Evolutionary conservation across 2,113 vertebrate genomes (phyloP).

Genomic region (Indicator indicator): DNA sequence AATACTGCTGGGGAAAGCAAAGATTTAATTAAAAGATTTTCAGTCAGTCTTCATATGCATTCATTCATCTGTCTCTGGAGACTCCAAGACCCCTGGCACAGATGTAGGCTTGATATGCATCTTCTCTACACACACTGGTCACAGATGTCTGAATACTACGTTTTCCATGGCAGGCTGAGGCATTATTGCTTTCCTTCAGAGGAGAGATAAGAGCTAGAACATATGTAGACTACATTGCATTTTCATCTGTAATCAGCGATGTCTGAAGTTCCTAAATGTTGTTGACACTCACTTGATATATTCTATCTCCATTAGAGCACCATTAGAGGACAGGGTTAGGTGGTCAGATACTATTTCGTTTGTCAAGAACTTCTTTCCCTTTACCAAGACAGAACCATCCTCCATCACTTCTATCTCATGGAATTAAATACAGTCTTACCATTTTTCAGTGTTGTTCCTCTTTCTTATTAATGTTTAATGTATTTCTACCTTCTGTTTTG

Average conservation of each 20-base stretch:
- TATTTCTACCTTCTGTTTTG: constrained; percentile 12
- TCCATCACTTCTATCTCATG: not conserved
- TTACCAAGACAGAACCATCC: not conserved
- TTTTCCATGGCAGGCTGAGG: constrained; percentile 24
- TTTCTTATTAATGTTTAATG: constrained; percentile 56
- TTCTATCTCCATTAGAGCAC: not conserved
- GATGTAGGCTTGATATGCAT: not conserved
- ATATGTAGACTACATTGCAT: constrained; percentile 9
- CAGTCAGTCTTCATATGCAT: not conserved
- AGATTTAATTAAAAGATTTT: not conserved
- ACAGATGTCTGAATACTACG: constrained; percentile 32
- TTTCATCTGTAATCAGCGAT: constrained; percentile 41
- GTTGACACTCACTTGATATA: not conserved
- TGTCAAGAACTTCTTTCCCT: not conserved
- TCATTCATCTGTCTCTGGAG: not conserved
- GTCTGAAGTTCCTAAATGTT: constrained; percentile 42
- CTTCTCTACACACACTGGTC: constrained; percentile 1
- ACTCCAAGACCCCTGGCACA: not conserved
- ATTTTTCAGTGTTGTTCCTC: not conserved
- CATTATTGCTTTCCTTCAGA: constrained; percentile 27
- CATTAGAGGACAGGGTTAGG: not conserved
- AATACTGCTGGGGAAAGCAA: not conserved
- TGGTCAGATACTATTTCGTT: not conserved
- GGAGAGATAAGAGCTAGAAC: constrained; percentile 44
- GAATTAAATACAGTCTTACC: not conserved